Conservation (phyloP, 2,888 invertebrate species). For the Orthonevra nobilis region DNA sequence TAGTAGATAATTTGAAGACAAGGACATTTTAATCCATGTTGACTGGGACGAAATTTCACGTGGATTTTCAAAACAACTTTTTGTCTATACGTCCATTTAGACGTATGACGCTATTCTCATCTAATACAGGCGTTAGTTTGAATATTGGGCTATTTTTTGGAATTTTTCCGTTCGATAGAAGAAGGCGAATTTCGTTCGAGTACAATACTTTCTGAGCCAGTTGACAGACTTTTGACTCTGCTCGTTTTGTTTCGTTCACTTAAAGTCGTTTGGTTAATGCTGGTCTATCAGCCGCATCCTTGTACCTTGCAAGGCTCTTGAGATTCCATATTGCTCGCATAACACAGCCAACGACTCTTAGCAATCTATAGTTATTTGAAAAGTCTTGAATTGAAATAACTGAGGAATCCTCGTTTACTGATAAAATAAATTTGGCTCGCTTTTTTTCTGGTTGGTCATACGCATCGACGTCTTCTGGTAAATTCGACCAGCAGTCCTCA, state of each 20-base stretch:
- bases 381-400: not conserved
- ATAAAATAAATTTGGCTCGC: not conserved
- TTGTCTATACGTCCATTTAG: constrained; percentile 5
- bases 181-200: not conserved
- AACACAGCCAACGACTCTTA: not conserved
- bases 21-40: too few species aligned
- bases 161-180: not conserved
- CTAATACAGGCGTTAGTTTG: not conserved
- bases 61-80: too few species aligned
- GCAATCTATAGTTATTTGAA: not conserved
- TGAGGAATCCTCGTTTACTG: too few species aligned
- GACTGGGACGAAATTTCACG: too few species aligned
- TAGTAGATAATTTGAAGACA: too few species aligned
- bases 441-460: not conserved
- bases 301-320: too few species aligned
- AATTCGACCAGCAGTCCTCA: not conserved
- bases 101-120: not conserved
- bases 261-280: too few species aligned
- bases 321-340: not conserved
- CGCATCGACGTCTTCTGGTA: not conserved
- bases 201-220: not conserved
- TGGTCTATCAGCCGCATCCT: too few species aligned
- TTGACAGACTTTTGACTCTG: not conserved
- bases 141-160: not conserved
- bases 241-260: too few species aligned